Evolutionary conservation across 2,888 invertebrate species (phyloP).

Genomic region (Drosophila borborema): DNA sequence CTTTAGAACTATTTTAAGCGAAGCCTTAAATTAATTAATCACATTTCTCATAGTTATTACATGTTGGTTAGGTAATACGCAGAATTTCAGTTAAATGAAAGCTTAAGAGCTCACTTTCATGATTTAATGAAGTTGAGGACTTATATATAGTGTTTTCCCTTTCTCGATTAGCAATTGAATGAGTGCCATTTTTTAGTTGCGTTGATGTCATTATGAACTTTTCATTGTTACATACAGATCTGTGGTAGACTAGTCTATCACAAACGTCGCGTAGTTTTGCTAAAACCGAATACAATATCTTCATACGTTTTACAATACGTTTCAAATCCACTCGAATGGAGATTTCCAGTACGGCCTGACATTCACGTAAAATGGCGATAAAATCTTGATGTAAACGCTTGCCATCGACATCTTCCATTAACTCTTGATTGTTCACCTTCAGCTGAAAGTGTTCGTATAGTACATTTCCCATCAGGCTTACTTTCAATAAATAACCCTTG

Average conservation of each 20-base stretch:
- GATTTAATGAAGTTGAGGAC: background rate
- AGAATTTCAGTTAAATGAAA: constrained; percentile 57
- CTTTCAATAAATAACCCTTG: constrained; percentile 47
- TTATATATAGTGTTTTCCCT: background rate
- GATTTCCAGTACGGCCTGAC: constrained; percentile 75
- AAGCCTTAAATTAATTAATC: background rate
- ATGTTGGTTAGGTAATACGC: constrained; percentile 24
- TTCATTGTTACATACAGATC: constrained; percentile 3
- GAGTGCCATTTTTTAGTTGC: constrained; percentile 7
- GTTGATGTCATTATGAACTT: constrained; percentile 15
- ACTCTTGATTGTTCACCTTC: constrained; percentile 59
- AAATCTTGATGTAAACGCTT: constrained; percentile 74
- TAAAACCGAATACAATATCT: constrained; percentile 81
- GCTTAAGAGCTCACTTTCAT: constrained; percentile 46
- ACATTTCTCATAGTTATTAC: background rate
- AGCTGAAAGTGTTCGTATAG: constrained; percentile 79
- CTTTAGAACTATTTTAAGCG: background rate
- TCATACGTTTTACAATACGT: constrained; percentile 83
- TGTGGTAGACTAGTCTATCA: constrained; percentile 4
- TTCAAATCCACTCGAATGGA: constrained; percentile 66
- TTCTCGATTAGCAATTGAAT: constrained; percentile 20
- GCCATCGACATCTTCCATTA: constrained; percentile 49
- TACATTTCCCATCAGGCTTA: constrained; percentile 78
- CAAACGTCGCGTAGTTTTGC: constrained; percentile 75
- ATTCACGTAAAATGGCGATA: constrained; percentile 79